Evolutionary conservation across 2,888 invertebrate genomes (phyloP).

Genomic region (Camptogramma bilineatum): DNA sequence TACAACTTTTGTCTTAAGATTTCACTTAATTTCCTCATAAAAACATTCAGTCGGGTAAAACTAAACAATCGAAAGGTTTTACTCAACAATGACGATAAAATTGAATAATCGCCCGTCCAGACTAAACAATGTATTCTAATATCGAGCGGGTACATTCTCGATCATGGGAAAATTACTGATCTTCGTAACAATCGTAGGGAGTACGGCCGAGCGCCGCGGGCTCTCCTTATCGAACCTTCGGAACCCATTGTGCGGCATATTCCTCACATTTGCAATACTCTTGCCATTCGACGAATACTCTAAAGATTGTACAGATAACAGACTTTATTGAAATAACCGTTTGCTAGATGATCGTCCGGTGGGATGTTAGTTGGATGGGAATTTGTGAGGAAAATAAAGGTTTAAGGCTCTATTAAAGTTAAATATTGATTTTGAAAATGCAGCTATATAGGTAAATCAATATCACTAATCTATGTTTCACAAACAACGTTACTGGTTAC

Average conservation of each 20-base stretch:
- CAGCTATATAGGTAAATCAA: neutral
- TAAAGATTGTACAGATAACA: conserved; percentile 36
- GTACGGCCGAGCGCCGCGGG: conserved; percentile 44
- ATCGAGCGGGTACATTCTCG: conserved; percentile 60
- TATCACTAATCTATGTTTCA: too few species aligned
- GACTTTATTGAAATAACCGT: conserved; percentile 44
- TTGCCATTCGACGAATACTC: conserved; percentile 35
- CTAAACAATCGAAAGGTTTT: conserved; percentile 21
- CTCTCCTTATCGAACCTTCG: conserved; percentile 38
- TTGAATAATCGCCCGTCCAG: conserved; percentile 51
- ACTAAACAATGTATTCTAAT: conserved; percentile 60
- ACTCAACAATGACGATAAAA: conserved; percentile 49
- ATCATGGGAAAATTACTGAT: conserved; percentile 78
- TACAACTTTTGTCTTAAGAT: neutral
- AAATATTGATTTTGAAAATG: neutral
- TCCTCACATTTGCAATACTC: conserved; percentile 47
- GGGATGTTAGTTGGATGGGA: conserved; percentile 14
- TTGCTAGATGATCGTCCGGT: conserved; percentile 22
- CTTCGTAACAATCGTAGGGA: conserved; percentile 58
- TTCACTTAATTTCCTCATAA: neutral
- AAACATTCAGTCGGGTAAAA: neutral
- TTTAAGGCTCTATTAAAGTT: neutral
- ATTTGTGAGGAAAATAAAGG: conserved; percentile 18
- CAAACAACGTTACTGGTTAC: too few species aligned
- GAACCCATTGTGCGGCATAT: conserved; percentile 55